Conservation (phyloP, 2,113 vertebrate genomes). For the Melanocharis versteri region DNA sequence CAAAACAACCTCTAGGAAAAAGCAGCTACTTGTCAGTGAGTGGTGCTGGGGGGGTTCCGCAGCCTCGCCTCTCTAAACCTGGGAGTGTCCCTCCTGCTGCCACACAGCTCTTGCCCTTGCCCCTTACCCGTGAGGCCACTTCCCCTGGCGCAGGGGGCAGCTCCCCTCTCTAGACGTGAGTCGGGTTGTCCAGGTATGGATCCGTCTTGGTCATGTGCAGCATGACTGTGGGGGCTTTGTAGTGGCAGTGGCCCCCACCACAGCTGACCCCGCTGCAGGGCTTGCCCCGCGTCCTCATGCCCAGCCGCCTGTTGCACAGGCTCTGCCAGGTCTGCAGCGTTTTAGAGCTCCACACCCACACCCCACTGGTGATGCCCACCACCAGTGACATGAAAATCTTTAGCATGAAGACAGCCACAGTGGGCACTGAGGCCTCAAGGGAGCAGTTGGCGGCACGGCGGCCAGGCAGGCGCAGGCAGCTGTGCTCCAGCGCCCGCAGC, state of each 20-base stretch:
- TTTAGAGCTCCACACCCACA: constrained; percentile 99
- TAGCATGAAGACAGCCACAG: constrained; percentile 95
- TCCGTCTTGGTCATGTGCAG: constrained; percentile 94
- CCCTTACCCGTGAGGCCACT: constrained; percentile 14
- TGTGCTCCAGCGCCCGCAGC: constrained; percentile 80
- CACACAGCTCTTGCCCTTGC: neutral
- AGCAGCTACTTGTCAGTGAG: neutral
- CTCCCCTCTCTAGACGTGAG: constrained; percentile 77
- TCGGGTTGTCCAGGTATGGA: constrained; percentile 88
- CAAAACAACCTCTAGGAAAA: constrained; percentile 28
- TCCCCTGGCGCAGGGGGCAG: neutral
- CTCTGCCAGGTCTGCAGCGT: constrained; percentile 97
- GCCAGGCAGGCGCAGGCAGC: constrained; percentile 74
- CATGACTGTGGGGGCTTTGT: constrained; percentile 88
- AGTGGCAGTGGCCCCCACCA: constrained; percentile 87
- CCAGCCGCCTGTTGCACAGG: constrained; percentile 89
- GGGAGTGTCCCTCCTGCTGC: neutral
- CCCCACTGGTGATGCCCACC: constrained; percentile 97
- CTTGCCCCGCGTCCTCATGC: constrained; percentile 84
- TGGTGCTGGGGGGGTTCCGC: neutral
- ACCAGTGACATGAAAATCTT: constrained; percentile 99
- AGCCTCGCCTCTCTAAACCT: neutral
- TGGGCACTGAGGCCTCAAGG: constrained; percentile 87
- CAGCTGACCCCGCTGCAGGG: constrained; percentile 84
- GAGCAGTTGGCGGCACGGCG: constrained; percentile 83